phyloP scores from a whole-genome alignment of 1,140 invertebrate genomes.

The Dreissena polymorpha region DNA sequence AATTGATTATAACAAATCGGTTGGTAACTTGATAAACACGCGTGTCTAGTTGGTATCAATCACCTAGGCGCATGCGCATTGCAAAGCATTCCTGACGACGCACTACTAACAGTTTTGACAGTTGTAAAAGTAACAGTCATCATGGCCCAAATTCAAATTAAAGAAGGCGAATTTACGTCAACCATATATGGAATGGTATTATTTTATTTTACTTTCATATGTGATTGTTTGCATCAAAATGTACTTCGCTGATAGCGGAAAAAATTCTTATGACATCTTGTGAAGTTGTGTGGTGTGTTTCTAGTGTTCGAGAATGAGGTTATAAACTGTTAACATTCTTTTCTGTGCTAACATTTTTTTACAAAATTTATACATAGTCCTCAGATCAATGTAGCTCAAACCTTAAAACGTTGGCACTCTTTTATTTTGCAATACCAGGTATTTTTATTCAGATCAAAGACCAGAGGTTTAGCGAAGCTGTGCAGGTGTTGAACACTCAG shows the following conservation, averaged over 20 bases:
- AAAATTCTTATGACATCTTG: too few relatives aligned
- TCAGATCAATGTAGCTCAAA: not conserved
- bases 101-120: not conserved
- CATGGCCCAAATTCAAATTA: slow-evolving; percentile 78
- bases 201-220: not conserved
- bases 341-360: not conserved
- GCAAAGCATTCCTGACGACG: slow-evolving; percentile 44
- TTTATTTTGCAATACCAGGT: too few relatives aligned
- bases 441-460: slow-evolving; percentile 97
- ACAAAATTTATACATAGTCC: not conserved
- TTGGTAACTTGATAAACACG: too few relatives aligned
- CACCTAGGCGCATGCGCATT: slow-evolving; percentile 22
- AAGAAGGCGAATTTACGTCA: slow-evolving; percentile 79
- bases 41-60: not conserved
- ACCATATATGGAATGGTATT: slow-evolving; percentile 78
- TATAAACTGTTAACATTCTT: too few relatives aligned
- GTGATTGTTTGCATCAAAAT: not conserved
- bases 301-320: too few relatives aligned
- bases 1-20: too few relatives aligned
- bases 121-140: not conserved
- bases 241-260: too few relatives aligned
- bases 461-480: slow-evolving; percentile 92
- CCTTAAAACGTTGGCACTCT: not conserved
- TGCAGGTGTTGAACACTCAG: slow-evolving; percentile 89
- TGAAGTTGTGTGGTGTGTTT: too few relatives aligned